These are phyloP conservation scores for Burhinus oedicnemus DNA, from an alignment of 2,113 vertebrate genomes.

Conservation along the genomic window DNA sequence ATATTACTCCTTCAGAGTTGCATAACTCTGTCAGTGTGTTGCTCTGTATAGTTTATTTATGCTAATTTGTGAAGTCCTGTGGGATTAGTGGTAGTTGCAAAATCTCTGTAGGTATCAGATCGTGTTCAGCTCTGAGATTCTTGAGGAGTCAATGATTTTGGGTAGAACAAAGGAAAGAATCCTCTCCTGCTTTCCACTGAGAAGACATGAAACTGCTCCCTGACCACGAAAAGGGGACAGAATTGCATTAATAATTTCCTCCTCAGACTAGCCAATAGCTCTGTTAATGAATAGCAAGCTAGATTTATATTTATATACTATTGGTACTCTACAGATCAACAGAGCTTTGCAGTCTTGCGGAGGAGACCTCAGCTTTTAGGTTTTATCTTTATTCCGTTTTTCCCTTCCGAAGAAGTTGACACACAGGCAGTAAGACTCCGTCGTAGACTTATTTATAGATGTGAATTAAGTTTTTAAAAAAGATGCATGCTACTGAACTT, in stretches of 20 bases:
- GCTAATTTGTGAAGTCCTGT: neutral
- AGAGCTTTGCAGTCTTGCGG: neutral
- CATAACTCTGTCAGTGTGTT: neutral
- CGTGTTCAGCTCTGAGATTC: neutral
- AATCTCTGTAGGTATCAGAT: neutral
- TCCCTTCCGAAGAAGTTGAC: neutral
- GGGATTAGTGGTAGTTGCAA: neutral
- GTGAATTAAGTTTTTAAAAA: neutral
- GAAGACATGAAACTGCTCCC: neutral
- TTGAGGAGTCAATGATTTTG: neutral
- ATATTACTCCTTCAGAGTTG: neutral
- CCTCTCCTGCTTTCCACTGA: neutral
- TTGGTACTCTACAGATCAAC: neutral
- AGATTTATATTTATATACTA: neutral
- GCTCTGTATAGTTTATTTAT: neutral
- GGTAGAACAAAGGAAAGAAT: neutral
- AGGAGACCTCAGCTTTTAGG: neutral
- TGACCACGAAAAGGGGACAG: neutral
- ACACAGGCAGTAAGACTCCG: neutral
- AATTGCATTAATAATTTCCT: neutral
- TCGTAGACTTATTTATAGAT: rapidly evolving
- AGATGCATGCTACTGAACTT: neutral
- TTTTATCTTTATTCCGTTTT: neutral
- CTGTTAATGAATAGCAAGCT: neutral
- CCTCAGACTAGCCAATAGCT: neutral